Base-by-base conservation (phyloP, 2,888 invertebrate genomes). In the Drosophila stalkeri region DNA sequence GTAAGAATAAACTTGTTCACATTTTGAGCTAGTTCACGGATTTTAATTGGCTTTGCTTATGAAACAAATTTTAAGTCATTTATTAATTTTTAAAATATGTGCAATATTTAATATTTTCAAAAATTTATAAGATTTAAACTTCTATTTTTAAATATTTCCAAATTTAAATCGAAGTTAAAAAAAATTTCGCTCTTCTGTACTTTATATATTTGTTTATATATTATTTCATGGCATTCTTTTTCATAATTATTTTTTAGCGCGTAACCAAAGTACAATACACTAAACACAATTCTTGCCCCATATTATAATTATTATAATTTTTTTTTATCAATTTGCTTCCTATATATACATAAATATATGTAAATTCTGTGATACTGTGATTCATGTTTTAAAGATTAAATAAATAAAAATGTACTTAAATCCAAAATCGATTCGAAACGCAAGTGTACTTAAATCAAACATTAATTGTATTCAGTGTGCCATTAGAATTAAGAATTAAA, bases 401-500 rank as follows among this genome's bases (percentile, higher is more conserved):
- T 23, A 35, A 60, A 37, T 63, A 27, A 7, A 46, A 89, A 74
- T 87, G 90, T 83, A 91, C 87, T 82, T 89, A 90, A 77, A 27
- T 37, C 18, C 27, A 9, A 56, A 55, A 33, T 51, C 51, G 54
- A 60, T 55, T 66, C 23, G 35, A 11, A 57, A 57, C 43, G 57
- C 54, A 52, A 90, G 77, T 89, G 90, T 87, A 91, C 89, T 82
- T 89, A 90, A 77, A 33, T 27, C n/a, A 59, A 39, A 31, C 51
- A 60, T 46, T 61, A 75, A 84, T 72, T 81, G 85, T 87, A 80
- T 88, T 87, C 89, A 76, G 80, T 87, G 87, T 87, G 87, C 87
- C 87, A 87, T 87, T 87, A 87, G 81, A 61, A 61, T 70, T 87
- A 89, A 78, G 75, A 65, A 44, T 7, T 23, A 37, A 23, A 35